A percentile compares a stretch with the other conserved stretches of the same genome.
phyloP scores from a whole-genome alignment of 2,888 invertebrate genomes.

The Fragum whitleyi region DNA sequence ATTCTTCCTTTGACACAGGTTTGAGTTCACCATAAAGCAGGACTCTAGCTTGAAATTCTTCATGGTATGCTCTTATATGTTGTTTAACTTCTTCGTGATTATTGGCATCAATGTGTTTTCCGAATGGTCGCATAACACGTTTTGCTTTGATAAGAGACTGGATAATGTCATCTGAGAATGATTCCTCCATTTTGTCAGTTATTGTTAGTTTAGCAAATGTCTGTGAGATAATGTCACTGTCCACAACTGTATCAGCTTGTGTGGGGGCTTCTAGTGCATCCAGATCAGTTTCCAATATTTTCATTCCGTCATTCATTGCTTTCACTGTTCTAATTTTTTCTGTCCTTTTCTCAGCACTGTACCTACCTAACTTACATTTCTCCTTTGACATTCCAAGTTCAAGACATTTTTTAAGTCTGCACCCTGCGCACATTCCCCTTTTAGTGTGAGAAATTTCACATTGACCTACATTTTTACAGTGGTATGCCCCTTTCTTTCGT shows the following conservation, averaged over 20 bases:
- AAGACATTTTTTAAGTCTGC: conserved; percentile 53
- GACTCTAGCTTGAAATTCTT: conserved; percentile 35
- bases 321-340: conserved; percentile 54
- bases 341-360: conserved; percentile 53
- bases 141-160: conserved; percentile 39
- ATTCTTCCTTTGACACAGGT: conserved; percentile 54
- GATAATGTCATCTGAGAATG: conserved; percentile 23
- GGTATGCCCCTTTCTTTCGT: conserved; percentile 48
- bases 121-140: conserved; percentile 50
- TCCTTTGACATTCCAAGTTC: conserved; percentile 59
- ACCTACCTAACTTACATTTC: conserved; percentile 52
- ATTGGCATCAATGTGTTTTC: conserved; percentile 32
- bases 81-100: conserved; percentile 30
- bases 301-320: not conserved
- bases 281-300: conserved; percentile 2
- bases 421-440: conserved; percentile 55
- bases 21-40: conserved; percentile 49
- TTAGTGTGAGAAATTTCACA: conserved; percentile 47
- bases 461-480: conserved; percentile 48
- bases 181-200: not conserved
- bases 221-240: conserved; percentile 6
- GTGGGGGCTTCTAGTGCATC: not conserved
- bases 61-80: conserved; percentile 37
- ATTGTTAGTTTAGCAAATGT: conserved; percentile 8
- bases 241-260: not conserved